phyloP scores from a whole-genome alignment of 2,113 vertebrate species.

The rat (Rattus norvegicus) region DNA sequence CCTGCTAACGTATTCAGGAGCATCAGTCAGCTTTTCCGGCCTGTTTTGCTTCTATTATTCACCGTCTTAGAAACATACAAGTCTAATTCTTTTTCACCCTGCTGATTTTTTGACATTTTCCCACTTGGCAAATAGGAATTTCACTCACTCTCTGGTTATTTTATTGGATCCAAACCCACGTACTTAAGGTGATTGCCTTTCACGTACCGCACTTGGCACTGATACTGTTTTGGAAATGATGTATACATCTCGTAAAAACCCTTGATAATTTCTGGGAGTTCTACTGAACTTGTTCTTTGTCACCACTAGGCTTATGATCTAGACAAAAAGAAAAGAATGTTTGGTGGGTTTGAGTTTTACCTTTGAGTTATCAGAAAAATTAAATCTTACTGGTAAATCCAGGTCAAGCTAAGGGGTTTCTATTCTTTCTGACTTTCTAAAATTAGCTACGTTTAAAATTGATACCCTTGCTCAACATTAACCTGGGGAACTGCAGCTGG shows the following conservation, averaged over 20 bases:
- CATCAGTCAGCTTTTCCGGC: background rate
- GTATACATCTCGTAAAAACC: background rate
- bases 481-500: background rate
- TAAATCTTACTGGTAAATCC: conserved; percentile 21
- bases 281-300: background rate
- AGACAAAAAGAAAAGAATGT: background rate
- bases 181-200: conserved; percentile 53
- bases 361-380: conserved; percentile 21
- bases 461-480: background rate
- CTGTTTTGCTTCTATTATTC: conserved; percentile 21
- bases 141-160: conserved; percentile 44
- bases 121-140: conserved; percentile 56
- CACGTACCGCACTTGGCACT: background rate
- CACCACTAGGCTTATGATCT: background rate
- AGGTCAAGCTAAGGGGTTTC: background rate
- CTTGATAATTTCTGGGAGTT: conserved; percentile 13
- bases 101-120: conserved; percentile 69
- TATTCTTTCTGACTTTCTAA: background rate
- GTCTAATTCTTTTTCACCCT: conserved; percentile 56
- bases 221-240: conserved; percentile 21
- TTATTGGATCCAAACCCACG: conserved; percentile 50
- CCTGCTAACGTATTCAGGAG: conserved; percentile 22
- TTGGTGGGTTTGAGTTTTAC: background rate
- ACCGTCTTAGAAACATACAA: conserved; percentile 44
- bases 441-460: background rate